A percentile compares a stretch with the other conserved stretches of the same genome.
phyloP scores from a whole-genome alignment of 2,888 invertebrate species.

The Villa cingulata region DNA sequence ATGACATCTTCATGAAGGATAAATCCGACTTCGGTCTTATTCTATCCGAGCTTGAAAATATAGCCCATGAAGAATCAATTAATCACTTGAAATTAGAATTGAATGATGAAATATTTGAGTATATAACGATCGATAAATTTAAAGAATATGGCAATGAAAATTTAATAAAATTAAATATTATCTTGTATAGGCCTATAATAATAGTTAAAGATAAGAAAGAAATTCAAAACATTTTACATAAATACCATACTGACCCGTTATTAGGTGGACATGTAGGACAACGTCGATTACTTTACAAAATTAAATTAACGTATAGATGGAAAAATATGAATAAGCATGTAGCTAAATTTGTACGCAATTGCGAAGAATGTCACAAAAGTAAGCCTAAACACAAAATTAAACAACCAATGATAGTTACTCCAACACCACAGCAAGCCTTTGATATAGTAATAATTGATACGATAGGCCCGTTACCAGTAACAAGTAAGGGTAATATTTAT shows the following conservation, averaged over 20 bases:
- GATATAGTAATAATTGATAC: slow-evolving; percentile 7
- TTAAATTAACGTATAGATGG: not conserved
- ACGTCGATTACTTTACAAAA: not conserved
- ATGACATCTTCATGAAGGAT: too few species aligned
- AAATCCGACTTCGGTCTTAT: too few species aligned
- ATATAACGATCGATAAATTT: not conserved
- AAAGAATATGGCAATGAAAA: not conserved
- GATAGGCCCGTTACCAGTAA: slow-evolving; percentile 3
- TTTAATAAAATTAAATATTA: not conserved
- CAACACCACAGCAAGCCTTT: slow-evolving; percentile 5
- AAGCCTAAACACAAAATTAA: not conserved
- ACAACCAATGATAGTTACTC: not conserved
- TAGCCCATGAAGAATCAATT: too few species aligned
- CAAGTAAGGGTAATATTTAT: slow-evolving; percentile 1
- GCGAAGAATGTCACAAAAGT: slow-evolving; percentile 3
- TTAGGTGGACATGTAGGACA: not conserved
- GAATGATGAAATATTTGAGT: not conserved
- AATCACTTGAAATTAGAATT: too few species aligned
- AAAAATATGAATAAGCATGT: not conserved
- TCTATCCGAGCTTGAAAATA: too few species aligned
- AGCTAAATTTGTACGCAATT: slow-evolving; percentile 4
- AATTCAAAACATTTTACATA: not conserved
- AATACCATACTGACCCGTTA: not conserved
- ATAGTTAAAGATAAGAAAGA: not conserved
- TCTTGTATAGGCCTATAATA: not conserved